Percentiles rank a stretch among this genome's conserved stretches.
Conservation (phyloP, 2,797 vertebrate species). For the Tokudaia tokunoshimensis region DNA sequence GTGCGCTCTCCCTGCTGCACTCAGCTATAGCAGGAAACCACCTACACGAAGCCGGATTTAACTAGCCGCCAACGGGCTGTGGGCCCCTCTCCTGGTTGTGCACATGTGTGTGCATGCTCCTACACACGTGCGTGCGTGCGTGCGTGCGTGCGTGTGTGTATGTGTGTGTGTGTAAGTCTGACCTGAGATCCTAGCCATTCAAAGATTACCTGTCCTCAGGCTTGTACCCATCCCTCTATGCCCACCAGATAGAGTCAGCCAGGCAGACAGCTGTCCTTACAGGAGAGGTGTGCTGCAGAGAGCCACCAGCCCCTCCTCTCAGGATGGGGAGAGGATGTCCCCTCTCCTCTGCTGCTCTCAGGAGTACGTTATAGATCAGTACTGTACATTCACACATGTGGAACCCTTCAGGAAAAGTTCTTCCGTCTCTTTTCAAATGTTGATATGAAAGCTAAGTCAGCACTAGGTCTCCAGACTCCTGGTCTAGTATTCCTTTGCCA, state of each 20-base stretch:
- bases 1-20: conserved; percentile 69
- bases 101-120: conserved; percentile 75
- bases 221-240: background rate
- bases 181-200: conserved; percentile 22
- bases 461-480: background rate
- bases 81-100: conserved; percentile 73
- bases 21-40: conserved; percentile 82
- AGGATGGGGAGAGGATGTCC: background rate
- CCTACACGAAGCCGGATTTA: conserved; percentile 82
- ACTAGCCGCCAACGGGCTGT: conserved; percentile 82
- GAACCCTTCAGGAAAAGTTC: background rate
- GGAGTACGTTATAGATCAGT: background rate
- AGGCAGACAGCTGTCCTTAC: background rate
- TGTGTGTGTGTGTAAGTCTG: conserved; percentile 63
- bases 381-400: background rate
- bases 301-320: background rate
- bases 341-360: background rate
- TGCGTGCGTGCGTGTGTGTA: conserved; percentile 53
- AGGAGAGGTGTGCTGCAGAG: background rate
- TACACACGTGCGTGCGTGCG: conserved; percentile 47
- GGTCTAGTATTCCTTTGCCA: background rate
- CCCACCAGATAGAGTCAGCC: background rate
- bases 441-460: background rate
- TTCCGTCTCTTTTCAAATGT: background rate
- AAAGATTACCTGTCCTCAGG: background rate